Conservation (phyloP, 2,113 vertebrate genomes). For the Pithys albifrons region DNA sequence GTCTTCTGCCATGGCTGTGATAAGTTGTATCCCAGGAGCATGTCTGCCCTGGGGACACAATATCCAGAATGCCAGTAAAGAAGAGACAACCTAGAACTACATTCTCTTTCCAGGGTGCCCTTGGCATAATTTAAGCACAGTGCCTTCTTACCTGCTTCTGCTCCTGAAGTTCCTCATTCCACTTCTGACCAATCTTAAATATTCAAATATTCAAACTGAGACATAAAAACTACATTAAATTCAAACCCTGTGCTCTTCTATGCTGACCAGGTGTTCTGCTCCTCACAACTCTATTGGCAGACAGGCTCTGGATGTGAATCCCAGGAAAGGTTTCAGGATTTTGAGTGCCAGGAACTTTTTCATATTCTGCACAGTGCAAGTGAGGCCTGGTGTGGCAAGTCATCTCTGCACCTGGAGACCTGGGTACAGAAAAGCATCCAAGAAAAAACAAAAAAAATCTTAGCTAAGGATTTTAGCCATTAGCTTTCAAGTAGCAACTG, state of each 20-base stretch:
- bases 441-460: not conserved
- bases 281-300: not conserved
- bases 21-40: not conserved
- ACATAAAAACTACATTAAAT: not conserved
- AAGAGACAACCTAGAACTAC: not conserved
- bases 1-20: not conserved
- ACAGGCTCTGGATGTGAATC: not conserved
- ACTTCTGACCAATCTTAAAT: not conserved
- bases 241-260: not conserved
- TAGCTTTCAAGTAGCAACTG: not conserved
- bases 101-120: not conserved
- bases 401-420: not conserved
- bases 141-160: not conserved
- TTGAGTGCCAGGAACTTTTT: not conserved
- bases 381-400: not conserved
- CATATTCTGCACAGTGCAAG: not conserved
- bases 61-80: not conserved
- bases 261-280: not conserved
- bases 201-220: not conserved
- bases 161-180: not conserved
- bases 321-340: not conserved
- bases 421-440: not conserved
- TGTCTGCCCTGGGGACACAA: not conserved
- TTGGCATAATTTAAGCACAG: not conserved
- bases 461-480: not conserved